Base-by-base conservation (phyloP, 2,888 invertebrate species). In the Mellilla xanthometata region DNA sequence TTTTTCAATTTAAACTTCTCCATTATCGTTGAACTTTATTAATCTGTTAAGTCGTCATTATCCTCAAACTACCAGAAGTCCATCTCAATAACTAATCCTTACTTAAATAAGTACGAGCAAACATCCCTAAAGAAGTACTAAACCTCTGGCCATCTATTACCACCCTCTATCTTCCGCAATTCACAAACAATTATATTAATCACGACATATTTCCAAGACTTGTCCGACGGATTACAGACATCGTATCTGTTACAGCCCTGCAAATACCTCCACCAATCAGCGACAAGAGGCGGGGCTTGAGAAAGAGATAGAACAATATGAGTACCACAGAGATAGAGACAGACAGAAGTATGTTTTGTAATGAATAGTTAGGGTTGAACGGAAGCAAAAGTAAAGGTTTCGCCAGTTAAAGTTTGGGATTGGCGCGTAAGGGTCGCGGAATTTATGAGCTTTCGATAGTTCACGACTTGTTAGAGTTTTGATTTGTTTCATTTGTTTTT, bases 321-420 rank as follows among this genome's bases (percentile, higher is more conserved):
- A 11, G 1, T 2, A 2, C 4, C 9, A 8, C 0, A 0, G 56
- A 3, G 62, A 23, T 54, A 58, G 46, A 61, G 58, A 53, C 73
- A 70, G 57, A 44, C 42, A 6, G 22, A 9, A 40, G 34, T 23
- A 36, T 30, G 48, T 48, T 60, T 42, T 56, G 60, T 48, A 60
- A 49, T 36, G 36, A 36, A 36, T 43, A 49, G 36, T 52, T 53
- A 54, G 45, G 63, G 71, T 59, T 71, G 65, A 64, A 66, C 66
- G 64, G 65, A 58, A 43, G 56, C 52, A 3, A 24, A 23, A 23
- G 23, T 23, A 58, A 52, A 54, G 58, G 40, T 56, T 54, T 36
- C 44, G 57, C 60, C 70, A 74, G 74, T 75, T 51, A 52, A 67
- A 67, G 67, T 72, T 71, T 60, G 67, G 54, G 42, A 57, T 55